Evolutionary conservation across 2,113 vertebrate species (phyloP).

Genomic region (Grammomys surdaster): DNA sequence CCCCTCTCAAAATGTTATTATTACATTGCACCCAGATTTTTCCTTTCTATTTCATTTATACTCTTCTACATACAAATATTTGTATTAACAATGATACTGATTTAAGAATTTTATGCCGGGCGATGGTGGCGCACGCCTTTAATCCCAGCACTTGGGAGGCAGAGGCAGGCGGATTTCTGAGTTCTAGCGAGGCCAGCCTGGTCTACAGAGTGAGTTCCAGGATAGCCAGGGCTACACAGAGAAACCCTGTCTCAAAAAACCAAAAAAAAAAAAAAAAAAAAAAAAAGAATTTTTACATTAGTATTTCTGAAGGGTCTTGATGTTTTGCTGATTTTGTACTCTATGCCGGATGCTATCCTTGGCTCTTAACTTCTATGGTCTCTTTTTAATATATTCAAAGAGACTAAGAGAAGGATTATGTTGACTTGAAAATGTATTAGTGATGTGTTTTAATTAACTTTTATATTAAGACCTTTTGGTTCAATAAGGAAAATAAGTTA

Average conservation of each 20-base stretch:
- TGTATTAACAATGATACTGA: conserved; percentile 41
- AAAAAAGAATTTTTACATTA: conserved; percentile 12
- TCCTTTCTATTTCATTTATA: conserved; percentile 34
- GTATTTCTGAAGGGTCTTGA: not conserved
- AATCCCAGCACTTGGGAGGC: no score
- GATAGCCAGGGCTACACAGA: no score
- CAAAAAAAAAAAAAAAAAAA: not conserved
- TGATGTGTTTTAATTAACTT: conserved; percentile 38
- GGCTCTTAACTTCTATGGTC: conserved; percentile 12
- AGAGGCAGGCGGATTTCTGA: no score
- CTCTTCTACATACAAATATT: conserved; percentile 68
- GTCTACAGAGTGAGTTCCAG: no score
- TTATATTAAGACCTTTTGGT: conserved; percentile 16
- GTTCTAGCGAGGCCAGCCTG: no score
- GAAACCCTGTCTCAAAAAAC: no score
- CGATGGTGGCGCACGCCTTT: no score
- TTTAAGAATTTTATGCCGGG: not conserved
- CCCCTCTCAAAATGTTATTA: conserved; percentile 65
- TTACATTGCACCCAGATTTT: conserved; percentile 70
- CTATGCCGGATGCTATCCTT: not conserved
- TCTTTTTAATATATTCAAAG: conserved; percentile 23
- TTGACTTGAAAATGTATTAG: conserved; percentile 32
- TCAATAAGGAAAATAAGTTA: conserved; percentile 38
- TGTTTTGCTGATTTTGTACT: not conserved
- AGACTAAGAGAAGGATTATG: not conserved